These are phyloP conservation scores for Caenorhabditis tropicalis DNA, from an alignment of 1,140 invertebrate genomes.

Conservation along the genomic window DNA sequence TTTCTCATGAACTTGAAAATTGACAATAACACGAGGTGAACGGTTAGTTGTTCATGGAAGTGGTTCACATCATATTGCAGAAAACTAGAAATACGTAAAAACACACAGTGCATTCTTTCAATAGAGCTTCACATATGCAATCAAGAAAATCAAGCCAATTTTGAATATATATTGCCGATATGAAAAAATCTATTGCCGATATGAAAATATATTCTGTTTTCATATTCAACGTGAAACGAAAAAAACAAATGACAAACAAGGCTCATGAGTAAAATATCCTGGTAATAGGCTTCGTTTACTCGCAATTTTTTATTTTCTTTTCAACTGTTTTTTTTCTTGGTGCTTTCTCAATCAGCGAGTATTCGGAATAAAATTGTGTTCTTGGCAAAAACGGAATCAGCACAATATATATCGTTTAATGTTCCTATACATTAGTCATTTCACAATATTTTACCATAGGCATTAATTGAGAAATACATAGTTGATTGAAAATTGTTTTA, in stretches of 20 bases:
- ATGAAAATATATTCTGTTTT: slow-evolving; percentile 13
- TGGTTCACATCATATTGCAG: not conserved
- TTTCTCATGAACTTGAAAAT: too few species aligned
- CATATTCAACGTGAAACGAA: not conserved
- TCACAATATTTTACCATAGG: too few species aligned
- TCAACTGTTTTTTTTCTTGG: too few species aligned
- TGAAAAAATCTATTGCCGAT: not conserved
- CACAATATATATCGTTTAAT: too few species aligned
- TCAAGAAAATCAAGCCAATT: slow-evolving; percentile 31
- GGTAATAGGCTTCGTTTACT: not conserved
- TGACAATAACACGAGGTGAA: too few species aligned
- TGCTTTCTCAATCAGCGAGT: not conserved
- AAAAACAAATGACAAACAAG: not conserved
- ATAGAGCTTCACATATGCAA: not conserved
- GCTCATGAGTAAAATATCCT: not conserved
- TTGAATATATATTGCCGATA: not conserved
- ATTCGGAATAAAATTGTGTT: not conserved
- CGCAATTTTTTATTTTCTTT: not conserved
- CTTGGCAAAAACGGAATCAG: too few species aligned
- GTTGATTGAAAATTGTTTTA: too few species aligned
- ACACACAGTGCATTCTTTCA: not conserved
- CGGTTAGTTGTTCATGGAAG: too few species aligned
- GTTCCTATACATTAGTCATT: too few species aligned
- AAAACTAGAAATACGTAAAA: not conserved
- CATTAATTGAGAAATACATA: too few species aligned